A percentile compares a stretch with the other conserved stretches of the same genome.
Evolutionary conservation across 1,140 invertebrate genomes (phyloP).

Genomic region (Cydia amplana): DNA sequence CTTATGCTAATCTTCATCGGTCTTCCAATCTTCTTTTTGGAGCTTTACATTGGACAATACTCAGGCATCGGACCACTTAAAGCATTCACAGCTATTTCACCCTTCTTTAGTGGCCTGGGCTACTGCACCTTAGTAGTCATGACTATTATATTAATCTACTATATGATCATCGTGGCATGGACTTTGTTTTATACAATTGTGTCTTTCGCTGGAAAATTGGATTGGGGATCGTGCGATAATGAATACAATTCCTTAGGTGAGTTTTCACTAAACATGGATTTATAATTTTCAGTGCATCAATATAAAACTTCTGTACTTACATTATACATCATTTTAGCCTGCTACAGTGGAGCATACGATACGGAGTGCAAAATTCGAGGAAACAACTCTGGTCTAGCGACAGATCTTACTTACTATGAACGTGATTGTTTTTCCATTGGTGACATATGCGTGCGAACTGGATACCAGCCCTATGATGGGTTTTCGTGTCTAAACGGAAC

Average conservation of each 20-base stretch:
- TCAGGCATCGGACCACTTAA: constrained; percentile 81
- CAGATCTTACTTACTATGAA: constrained; percentile 75
- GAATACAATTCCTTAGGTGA: constrained; percentile 84
- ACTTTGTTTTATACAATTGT: constrained; percentile 87
- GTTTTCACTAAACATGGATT: constrained; percentile 41
- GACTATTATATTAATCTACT: constrained; percentile 89
- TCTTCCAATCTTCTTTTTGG: constrained; percentile 88
- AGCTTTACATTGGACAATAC: constrained; percentile 84
- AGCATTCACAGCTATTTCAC: constrained; percentile 81
- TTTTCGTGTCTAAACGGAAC: constrained; percentile 66
- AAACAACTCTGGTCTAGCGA: constrained; percentile 56
- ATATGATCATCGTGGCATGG: constrained; percentile 91
- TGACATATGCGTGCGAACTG: constrained; percentile 71
- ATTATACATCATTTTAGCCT: constrained; percentile 64
- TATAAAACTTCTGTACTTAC: neutral
- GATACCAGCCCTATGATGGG: constrained; percentile 64
- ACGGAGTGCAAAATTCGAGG: constrained; percentile 55
- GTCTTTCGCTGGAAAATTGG: constrained; percentile 84
- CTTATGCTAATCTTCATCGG: constrained; percentile 89
- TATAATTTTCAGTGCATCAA: neutral
- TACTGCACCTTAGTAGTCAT: constrained; percentile 88
- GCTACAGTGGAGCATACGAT: constrained; percentile 80
- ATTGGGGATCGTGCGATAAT: constrained; percentile 84
- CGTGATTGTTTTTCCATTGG: constrained; percentile 75
- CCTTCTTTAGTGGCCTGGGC: constrained; percentile 83